Percentiles rank a stretch among this genome's conserved stretches.
Conservation (phyloP, 2,797 vertebrate species). For the Philypnodon macrostomus region DNA sequence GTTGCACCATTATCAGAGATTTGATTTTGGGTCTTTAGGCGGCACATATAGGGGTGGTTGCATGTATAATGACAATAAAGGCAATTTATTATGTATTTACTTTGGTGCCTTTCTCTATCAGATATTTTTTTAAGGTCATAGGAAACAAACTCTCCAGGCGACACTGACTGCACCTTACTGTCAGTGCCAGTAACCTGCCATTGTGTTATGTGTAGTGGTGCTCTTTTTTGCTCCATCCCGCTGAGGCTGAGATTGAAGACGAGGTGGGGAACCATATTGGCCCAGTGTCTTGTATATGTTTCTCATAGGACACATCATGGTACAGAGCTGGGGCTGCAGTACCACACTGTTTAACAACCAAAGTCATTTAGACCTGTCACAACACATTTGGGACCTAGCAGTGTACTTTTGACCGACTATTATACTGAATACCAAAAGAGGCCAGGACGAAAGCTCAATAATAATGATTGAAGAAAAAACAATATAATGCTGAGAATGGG, state of each 20-base stretch:
- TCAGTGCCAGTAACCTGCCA: conserved; percentile 15
- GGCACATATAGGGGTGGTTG: no score
- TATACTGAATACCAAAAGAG: neutral
- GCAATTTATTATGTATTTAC: no score
- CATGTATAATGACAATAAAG: no score
- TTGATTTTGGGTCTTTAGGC: no score
- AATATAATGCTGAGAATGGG: no score
- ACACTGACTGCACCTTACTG: conserved; percentile 17
- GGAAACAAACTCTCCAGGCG: no score
- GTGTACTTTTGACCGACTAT: conserved; percentile 2
- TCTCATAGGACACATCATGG: conserved; percentile 7
- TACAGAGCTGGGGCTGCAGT: conserved; percentile 1
- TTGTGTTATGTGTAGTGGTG: conserved; percentile 17
- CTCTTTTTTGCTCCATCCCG: conserved; percentile 31
- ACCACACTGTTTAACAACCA: conserved; percentile 13
- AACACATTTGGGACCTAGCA: conserved; percentile 1
- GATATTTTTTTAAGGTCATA: conserved; percentile 10
- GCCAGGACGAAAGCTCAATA: no score
- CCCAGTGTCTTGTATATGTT: conserved; percentile 17
- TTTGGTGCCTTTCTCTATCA: conserved; percentile 20
- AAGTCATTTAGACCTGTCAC: conserved; percentile 21
- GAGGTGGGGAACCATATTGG: conserved; percentile 16
- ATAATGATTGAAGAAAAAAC: no score
- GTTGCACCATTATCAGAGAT: no score
- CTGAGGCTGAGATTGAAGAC: conserved; percentile 50